These are phyloP conservation scores for Chlamydotis undulata DNA, from an alignment of 2,113 vertebrate species.

Conservation along the genomic window DNA sequence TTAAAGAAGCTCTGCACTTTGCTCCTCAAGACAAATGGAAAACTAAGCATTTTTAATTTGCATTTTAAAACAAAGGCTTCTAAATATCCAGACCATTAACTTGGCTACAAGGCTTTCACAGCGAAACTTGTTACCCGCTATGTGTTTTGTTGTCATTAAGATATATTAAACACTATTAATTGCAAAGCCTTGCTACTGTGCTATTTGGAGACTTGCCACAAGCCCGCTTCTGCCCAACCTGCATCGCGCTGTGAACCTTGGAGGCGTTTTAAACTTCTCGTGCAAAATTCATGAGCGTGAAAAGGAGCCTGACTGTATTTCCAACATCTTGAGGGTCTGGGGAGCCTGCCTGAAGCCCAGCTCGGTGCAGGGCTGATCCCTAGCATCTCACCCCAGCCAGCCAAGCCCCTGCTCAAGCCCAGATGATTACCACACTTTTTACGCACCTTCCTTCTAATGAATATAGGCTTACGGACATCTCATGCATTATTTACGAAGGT, in stretches of 20 bases:
- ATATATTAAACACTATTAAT: constrained; percentile 57
- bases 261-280: constrained; percentile 6
- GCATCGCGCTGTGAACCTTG: neutral
- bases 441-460: constrained; percentile 56
- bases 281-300: neutral
- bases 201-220: constrained; percentile 44
- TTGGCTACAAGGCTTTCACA: constrained; percentile 19
- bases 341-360: neutral
- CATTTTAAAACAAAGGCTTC: constrained; percentile 56
- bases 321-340: neutral
- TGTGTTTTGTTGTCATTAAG: constrained; percentile 14
- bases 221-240: constrained; percentile 7
- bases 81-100: constrained; percentile 57
- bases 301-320: neutral
- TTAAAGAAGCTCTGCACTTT: neutral
- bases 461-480: constrained; percentile 45
- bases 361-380: neutral
- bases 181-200: neutral
- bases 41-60: constrained; percentile 45
- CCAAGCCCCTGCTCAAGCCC: neutral
- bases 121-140: constrained; percentile 35
- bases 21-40: constrained; percentile 15
- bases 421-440: neutral
- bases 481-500: constrained; percentile 70
- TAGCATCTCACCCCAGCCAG: neutral